phyloP scores from a whole-genome alignment of 2,888 invertebrate genomes.

The Meloe dianella region DNA sequence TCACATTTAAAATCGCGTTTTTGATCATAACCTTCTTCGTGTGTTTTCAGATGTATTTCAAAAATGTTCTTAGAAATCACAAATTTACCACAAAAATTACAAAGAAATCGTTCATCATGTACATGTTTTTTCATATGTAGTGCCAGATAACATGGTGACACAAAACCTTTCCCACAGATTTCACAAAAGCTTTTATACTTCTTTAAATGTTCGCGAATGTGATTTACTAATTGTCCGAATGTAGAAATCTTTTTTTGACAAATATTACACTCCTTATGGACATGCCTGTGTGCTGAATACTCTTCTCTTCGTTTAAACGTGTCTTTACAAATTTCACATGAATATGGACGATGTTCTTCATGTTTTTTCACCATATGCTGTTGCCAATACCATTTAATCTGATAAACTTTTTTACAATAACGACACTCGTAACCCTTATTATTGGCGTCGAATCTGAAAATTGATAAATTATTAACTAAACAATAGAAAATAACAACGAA shows the following conservation, averaged over 20 bases:
- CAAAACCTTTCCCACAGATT: slow-evolving; percentile 11
- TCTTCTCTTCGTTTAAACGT: background rate
- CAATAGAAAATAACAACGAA: too few relatives aligned
- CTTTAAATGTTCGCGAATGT: background rate
- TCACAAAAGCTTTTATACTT: background rate
- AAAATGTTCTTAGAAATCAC: background rate
- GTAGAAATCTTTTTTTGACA: background rate
- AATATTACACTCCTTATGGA: background rate
- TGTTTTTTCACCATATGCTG: background rate
- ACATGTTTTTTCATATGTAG: background rate
- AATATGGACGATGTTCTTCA: background rate
- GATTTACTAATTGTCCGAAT: background rate
- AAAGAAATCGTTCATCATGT: background rate
- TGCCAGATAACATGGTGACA: too few relatives aligned
- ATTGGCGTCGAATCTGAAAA: background rate
- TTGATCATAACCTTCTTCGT: background rate
- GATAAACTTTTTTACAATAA: background rate
- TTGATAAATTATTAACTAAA: background rate
- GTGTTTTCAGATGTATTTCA: background rate
- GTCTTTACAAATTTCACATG: background rate
- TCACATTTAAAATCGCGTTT: slow-evolving; percentile 12
- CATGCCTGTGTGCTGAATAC: background rate
- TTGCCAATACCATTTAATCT: background rate
- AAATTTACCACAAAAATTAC: slow-evolving; percentile 19
- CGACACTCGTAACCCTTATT: background rate